phyloP scores from a whole-genome alignment of 2,888 invertebrate genomes.

The Hydroisotoma schaefferi region DNA sequence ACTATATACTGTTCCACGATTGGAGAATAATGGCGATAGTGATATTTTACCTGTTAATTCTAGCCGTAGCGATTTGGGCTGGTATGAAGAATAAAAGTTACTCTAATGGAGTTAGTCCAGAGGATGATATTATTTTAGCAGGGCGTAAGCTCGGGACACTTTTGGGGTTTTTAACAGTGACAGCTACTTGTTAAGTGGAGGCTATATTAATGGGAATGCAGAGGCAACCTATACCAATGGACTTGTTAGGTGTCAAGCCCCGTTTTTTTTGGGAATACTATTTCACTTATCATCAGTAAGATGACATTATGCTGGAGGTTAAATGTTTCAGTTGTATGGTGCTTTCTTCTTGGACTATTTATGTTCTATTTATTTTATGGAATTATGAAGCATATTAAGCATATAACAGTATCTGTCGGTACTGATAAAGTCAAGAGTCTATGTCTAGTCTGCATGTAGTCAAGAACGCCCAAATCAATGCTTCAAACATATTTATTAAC shows the following conservation, averaged over 20 bases:
- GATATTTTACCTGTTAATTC: slow-evolving; percentile 92
- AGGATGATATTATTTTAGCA: slow-evolving; percentile 98
- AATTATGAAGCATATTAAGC: background rate
- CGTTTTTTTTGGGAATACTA: slow-evolving; percentile 97
- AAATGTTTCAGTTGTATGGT: too few relatives aligned
- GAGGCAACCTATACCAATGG: slow-evolving; percentile 93
- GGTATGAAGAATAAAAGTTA: slow-evolving; percentile 86
- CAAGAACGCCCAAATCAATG: too few relatives aligned
- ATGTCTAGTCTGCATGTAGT: too few relatives aligned
- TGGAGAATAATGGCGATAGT: slow-evolving; percentile 91
- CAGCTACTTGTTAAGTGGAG: slow-evolving; percentile 99
- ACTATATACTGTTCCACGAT: slow-evolving; percentile 87
- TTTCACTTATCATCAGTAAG: slow-evolving; percentile 88
- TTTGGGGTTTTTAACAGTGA: slow-evolving; percentile 99
- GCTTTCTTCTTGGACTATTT: too few relatives aligned
- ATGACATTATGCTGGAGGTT: background rate
- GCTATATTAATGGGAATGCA: slow-evolving; percentile 98
- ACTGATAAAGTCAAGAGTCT: too few relatives aligned
- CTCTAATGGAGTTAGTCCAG: slow-evolving; percentile 62
- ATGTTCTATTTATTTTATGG: too few relatives aligned
- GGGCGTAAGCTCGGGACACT: slow-evolving; percentile 94
- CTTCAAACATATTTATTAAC: too few relatives aligned
- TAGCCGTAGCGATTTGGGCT: slow-evolving; percentile 96
- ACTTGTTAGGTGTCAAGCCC: slow-evolving; percentile 96
- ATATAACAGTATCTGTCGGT: too few relatives aligned